Evolutionary conservation across 2,113 vertebrate genomes (phyloP).

Genomic region (Redunca redunca): DNA sequence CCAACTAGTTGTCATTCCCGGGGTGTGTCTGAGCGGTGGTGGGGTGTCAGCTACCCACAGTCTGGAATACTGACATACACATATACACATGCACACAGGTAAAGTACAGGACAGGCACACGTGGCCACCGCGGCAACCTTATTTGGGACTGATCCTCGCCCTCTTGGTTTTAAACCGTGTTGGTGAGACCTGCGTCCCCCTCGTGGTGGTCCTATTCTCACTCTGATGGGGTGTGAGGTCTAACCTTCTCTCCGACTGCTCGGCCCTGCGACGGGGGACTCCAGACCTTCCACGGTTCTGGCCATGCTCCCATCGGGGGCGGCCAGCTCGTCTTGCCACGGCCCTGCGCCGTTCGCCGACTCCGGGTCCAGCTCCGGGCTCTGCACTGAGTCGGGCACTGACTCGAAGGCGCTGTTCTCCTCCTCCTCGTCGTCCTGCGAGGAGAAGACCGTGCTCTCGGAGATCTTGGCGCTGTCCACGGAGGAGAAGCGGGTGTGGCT

Average conservation of each 20-base stretch:
- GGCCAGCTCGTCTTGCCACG: constrained; percentile 84
- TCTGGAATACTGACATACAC: neutral
- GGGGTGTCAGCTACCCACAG: neutral
- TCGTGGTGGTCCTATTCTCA: neutral
- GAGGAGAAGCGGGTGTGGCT: constrained; percentile 96
- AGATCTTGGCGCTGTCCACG: constrained; percentile 94
- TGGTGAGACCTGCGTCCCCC: neutral
- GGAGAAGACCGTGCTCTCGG: constrained; percentile 97
- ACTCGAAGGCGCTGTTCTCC: constrained; percentile 96
- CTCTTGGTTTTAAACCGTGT: neutral
- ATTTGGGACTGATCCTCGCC: neutral
- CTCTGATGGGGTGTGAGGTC: constrained; percentile 67
- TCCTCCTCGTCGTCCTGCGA: constrained; percentile 97
- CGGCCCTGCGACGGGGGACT: constrained; percentile 87
- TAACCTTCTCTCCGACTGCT: constrained; percentile 90
- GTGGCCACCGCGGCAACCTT: neutral
- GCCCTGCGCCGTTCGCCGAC: constrained; percentile 75
- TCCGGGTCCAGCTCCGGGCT: constrained; percentile 88
- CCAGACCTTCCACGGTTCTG: constrained; percentile 76
- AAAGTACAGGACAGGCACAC: neutral
- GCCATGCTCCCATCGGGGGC: constrained; percentile 77
- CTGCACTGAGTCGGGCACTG: constrained; percentile 84
- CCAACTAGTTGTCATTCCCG: neutral
- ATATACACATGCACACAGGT: neutral
- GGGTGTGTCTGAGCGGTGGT: neutral